phyloP scores from a whole-genome alignment of 2,888 invertebrate genomes.

The Spisula subtruncata region DNA sequence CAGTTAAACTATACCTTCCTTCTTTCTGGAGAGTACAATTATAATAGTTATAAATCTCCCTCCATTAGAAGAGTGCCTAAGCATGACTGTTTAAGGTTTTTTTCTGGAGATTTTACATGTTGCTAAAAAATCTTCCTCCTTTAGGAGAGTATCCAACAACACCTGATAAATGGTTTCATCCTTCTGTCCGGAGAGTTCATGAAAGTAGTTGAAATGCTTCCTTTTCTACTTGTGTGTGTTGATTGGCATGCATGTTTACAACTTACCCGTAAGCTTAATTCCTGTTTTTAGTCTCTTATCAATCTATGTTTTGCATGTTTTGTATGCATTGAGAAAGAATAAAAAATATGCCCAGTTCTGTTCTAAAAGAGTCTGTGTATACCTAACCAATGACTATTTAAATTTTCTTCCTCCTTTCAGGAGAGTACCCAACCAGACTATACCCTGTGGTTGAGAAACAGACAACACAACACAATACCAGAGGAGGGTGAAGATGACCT shows the following conservation, averaged over 20 bases:
- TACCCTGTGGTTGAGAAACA: slow-evolving; percentile 71
- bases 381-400: background rate
- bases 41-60: background rate
- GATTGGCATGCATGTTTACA: too few species aligned
- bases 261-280: too few species aligned
- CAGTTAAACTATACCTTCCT: background rate
- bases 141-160: slow-evolving; percentile 73
- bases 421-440: slow-evolving; percentile 77
- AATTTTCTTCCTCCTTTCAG: slow-evolving; percentile 58
- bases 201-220: too few species aligned
- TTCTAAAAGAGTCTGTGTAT: too few species aligned
- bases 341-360: too few species aligned
- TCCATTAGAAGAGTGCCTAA: slow-evolving; percentile 70
- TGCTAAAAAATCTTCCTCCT: background rate
- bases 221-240: too few species aligned
- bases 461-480: slow-evolving; percentile 46
- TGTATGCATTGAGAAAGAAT: too few species aligned
- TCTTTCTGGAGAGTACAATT: background rate
- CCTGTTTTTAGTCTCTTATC: too few species aligned
- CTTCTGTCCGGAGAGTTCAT: background rate
- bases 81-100: slow-evolving; percentile 31
- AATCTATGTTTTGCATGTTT: too few species aligned
- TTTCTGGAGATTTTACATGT: background rate
- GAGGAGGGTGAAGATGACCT: slow-evolving; percentile 47
- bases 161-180: background rate